Base-by-base conservation (phyloP, 37 sponge, comb jelly and placozoan genomes). In the Diacarnus erythraeanus region DNA sequence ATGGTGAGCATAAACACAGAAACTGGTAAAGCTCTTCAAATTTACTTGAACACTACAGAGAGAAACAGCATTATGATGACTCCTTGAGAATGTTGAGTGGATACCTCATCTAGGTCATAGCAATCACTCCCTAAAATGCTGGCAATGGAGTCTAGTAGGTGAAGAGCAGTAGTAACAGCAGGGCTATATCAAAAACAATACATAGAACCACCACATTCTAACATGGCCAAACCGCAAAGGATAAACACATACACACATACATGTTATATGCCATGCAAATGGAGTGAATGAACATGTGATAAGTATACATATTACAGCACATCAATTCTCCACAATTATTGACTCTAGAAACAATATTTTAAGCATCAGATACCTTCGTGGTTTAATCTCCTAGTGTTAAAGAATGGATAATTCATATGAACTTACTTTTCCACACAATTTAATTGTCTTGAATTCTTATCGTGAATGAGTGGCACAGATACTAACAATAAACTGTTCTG, bases 401-500 rank as follows among this genome's bases (percentile, higher is more conserved):
- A n/a, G n/a, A n/a, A n/a, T n/a, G 56, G 17, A 54, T 54, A 54
- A 17, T 54, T 17, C 17, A 54, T 54, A 54, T 65, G 66, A 18
- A 65, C 2, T 31, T 30, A 65, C 66, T 35, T 31, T 30, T 60
- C 61, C 27, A 25, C 9, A 17, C 5, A 26, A 2, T 65, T 30
- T 17, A 65, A 35, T 31, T 31, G 5, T 26, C 2, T 2, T 31
- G 10, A 2, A 2, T 17, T 18, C 5, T 31, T 34, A 30, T 65
- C 34, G 40, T 90, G 88, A n/a, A 79, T 75, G 15, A 93, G 58
- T 0, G 94, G 85, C 10, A 93, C 74, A 36, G 92, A 68, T 20
- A 83, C 79, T 70, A 86, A 93, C 54, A 93, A 30, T 63, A 90
- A 57, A 18, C 47, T 40, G 61, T 87, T 59, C 96, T 96, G 72